Conservation (phyloP, 2,113 vertebrate species). For the Poeciliopsis occidentalis region DNA sequence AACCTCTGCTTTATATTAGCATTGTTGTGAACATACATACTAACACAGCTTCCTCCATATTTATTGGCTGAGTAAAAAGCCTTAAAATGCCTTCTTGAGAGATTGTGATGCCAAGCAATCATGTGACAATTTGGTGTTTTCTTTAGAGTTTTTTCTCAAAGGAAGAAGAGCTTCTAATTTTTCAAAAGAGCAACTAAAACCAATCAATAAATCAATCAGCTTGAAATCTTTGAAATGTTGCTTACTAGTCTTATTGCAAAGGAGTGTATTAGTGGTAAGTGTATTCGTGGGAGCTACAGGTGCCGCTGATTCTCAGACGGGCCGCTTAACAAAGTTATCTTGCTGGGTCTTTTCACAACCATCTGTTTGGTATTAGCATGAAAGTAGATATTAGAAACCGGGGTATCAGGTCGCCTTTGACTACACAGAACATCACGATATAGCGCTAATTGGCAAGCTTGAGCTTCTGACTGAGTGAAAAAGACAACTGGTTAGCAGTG, state of each 20-base stretch:
- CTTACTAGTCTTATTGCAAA: conserved; percentile 7
- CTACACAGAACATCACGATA: conserved; percentile 18
- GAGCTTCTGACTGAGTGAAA: conserved; percentile 18
- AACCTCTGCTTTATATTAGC: neutral
- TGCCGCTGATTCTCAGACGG: conserved; percentile 47
- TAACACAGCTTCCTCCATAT: neutral
- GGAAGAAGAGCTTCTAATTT: neutral
- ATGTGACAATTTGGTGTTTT: neutral
- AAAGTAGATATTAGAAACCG: conserved; percentile 30
- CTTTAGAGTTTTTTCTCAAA: too few species aligned
- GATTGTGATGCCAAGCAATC: neutral
- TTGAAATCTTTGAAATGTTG: neutral
- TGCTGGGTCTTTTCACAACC: conserved; percentile 36
- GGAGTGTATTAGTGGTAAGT: conserved; percentile 13
- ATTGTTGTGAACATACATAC: conserved; percentile 1
- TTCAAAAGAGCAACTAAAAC: neutral
- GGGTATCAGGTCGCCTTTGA: conserved; percentile 26
- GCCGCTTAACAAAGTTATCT: conserved; percentile 49
- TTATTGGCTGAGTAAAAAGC: too few species aligned
- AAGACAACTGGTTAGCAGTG: conserved; percentile 19
- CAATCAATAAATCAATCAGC: neutral
- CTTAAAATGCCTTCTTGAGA: too few species aligned
- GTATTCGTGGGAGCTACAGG: conserved; percentile 55
- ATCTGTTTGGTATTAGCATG: conserved; percentile 56
- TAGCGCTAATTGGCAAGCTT: conserved; percentile 16